These are phyloP conservation scores for Microctenopoma steveboyesi DNA, from an alignment of 2,797 vertebrate species.

Conservation along the genomic window DNA sequence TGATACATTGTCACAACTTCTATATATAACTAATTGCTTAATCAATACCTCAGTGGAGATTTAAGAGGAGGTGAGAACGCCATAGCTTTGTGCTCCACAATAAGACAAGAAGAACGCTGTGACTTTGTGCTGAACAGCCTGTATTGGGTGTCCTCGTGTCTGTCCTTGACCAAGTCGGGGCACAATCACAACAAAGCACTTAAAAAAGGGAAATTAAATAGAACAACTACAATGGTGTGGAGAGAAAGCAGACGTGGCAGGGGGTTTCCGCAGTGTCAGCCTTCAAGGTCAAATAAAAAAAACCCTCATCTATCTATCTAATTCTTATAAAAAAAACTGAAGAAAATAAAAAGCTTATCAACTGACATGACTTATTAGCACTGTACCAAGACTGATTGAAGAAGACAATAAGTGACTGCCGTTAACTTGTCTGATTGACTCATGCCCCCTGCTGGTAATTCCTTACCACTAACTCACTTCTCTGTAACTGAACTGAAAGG, in stretches of 20 bases:
- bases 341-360: conserved; percentile 4
- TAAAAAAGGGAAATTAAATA: conserved; percentile 76
- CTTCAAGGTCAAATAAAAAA: conserved; percentile 66
- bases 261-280: conserved; percentile 71
- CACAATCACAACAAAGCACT: conserved; percentile 77
- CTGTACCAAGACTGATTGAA: conserved; percentile 14
- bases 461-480: conserved; percentile 18
- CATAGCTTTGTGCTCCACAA: conserved; percentile 14
- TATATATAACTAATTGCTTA: conserved; percentile 17
- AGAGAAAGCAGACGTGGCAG: conserved; percentile 64
- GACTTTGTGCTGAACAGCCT: conserved; percentile 49
- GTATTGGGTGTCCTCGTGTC: conserved; percentile 53
- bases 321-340: conserved; percentile 16
- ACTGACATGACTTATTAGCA: conserved; percentile 1
- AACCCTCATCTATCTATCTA: conserved; percentile 30
- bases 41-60: conserved; percentile 6
- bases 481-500: background rate
- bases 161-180: conserved; percentile 72
- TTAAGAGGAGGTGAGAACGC: conserved; percentile 25
- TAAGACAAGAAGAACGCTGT: conserved; percentile 30
- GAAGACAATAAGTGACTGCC: conserved; percentile 30
- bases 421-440: conserved; percentile 36
- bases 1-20: conserved; percentile 30
- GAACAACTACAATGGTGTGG: conserved; percentile 68
- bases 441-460: conserved; percentile 70